These are phyloP conservation scores for Cyrtodaria siliqua DNA, from an alignment of 2,888 invertebrate genomes.

Conservation along the genomic window DNA sequence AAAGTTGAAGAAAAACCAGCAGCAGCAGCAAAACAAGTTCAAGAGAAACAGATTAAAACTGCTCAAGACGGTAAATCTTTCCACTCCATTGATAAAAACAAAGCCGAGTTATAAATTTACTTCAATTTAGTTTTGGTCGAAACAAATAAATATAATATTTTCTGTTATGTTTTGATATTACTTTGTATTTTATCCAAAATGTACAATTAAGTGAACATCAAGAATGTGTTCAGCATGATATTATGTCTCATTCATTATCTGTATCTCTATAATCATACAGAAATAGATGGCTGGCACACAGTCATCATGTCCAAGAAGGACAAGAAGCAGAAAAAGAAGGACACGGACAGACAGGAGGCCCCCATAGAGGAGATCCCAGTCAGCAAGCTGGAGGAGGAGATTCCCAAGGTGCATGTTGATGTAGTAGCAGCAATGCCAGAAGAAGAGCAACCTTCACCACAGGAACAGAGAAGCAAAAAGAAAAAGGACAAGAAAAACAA, in stretches of 20 bases:
- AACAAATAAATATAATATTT: no score
- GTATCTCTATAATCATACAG: no score
- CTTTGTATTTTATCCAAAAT: no score
- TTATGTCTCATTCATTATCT: no score
- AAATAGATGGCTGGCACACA: slow-evolving; percentile 73
- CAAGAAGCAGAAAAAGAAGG: slow-evolving; percentile 74
- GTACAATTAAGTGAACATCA: no score
- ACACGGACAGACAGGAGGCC: slow-evolving; percentile 32
- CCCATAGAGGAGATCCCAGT: slow-evolving; percentile 13
- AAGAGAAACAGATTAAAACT: slow-evolving; percentile 2
- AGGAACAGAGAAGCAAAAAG: slow-evolving; percentile 63
- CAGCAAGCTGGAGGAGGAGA: slow-evolving; percentile 2
- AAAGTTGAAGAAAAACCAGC: slow-evolving; percentile 33
- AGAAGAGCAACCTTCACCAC: slow-evolving; percentile 28
- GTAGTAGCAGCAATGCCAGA: neutral
- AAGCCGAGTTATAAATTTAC: no score
- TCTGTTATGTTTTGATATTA: no score
- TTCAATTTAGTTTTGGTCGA: no score
- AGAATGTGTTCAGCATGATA: no score
- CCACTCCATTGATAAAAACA: no score
- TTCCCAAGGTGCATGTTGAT: slow-evolving; percentile 1
- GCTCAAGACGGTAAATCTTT: slow-evolving; percentile 13
- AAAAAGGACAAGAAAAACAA: slow-evolving; percentile 66
- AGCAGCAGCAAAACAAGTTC: slow-evolving; percentile 3
- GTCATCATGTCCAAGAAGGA: slow-evolving; percentile 72